Percentiles rank a stretch among this genome's conserved stretches.
phyloP scores from a whole-genome alignment of 2,888 invertebrate genomes.

The Nysson spinosus region DNA sequence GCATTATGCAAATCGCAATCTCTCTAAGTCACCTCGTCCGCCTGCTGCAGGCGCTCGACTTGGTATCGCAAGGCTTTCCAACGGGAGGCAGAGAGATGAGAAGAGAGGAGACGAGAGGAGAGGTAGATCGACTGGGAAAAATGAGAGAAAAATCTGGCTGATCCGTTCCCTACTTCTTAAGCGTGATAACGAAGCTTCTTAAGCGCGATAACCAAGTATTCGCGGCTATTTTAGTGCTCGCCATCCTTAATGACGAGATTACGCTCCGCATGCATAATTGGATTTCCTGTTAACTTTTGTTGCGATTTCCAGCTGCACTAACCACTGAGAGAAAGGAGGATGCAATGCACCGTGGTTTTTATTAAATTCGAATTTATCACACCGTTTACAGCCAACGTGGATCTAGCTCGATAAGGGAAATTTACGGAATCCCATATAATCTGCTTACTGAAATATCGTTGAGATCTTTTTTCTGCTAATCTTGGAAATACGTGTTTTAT shows the following conservation, averaged over 20 bases:
- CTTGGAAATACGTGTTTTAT: too few relatives aligned
- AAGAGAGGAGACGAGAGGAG: not conserved
- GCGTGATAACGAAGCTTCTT: constrained; percentile 44
- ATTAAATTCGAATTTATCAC: too few relatives aligned
- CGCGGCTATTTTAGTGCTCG: constrained; percentile 3
- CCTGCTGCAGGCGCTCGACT: constrained; percentile 38
- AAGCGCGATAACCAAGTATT: too few relatives aligned
- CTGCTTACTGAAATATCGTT: too few relatives aligned
- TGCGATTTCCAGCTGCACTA: constrained; percentile 6
- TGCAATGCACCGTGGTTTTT: too few relatives aligned
- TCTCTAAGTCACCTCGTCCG: constrained; percentile 70
- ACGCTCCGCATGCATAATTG: constrained; percentile 46
- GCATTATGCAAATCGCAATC: constrained; percentile 77
- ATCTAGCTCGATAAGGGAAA: too few relatives aligned
- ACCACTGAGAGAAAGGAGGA: too few relatives aligned
- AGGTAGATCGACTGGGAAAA: constrained; percentile 22
- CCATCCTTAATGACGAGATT: constrained; percentile 40
- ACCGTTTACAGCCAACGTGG: too few relatives aligned
- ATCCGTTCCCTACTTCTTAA: constrained; percentile 34
- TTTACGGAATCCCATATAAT: too few relatives aligned
- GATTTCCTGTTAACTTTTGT: constrained; percentile 1
- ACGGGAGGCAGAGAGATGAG: constrained; percentile 32
- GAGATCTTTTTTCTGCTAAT: too few relatives aligned
- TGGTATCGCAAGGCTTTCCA: not conserved
- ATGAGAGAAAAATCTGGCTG: constrained; percentile 50